Evolutionary conservation across 2,888 invertebrate species (phyloP).

Genomic region (Laspeyria flexula): DNA sequence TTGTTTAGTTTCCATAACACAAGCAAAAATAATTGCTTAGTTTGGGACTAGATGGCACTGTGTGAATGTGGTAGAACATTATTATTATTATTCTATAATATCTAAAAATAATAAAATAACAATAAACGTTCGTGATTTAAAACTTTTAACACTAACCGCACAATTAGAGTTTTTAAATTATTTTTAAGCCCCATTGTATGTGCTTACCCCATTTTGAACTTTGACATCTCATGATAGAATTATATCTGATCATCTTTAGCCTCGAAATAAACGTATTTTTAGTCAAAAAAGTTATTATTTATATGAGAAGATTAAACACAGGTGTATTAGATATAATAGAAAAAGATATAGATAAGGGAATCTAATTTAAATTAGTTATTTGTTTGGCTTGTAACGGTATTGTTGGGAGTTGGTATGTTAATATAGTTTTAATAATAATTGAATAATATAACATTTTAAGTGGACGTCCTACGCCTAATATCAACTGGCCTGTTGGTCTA

Average conservation of each 20-base stretch:
- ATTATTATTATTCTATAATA: no score
- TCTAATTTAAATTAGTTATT: constrained; percentile 23
- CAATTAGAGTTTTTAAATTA: constrained; percentile 28
- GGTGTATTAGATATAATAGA: constrained; percentile 48
- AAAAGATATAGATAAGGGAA: constrained; percentile 25
- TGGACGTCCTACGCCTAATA: no score
- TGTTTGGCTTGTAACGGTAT: constrained; percentile 49
- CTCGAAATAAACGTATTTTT: constrained; percentile 49
- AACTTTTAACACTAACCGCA: constrained; percentile 9
- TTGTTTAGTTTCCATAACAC: no score
- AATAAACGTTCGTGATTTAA: neutral
- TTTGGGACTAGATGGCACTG: no score
- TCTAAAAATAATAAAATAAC: no score
- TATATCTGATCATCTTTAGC: constrained; percentile 56
- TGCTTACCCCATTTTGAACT: constrained; percentile 60
- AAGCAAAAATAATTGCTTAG: no score
- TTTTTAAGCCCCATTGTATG: constrained; percentile 25
- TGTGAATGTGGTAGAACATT: no score
- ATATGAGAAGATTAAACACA: constrained; percentile 68
- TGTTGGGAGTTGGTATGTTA: neutral
- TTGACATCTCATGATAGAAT: constrained; percentile 55
- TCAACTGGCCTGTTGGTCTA: no score
- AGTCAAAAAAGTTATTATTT: constrained; percentile 51
- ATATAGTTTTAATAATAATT: no score
- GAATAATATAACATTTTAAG: no score